Evolutionary conservation across 2,888 invertebrate genomes (phyloP).

Genomic region (Euphydryas editha): DNA sequence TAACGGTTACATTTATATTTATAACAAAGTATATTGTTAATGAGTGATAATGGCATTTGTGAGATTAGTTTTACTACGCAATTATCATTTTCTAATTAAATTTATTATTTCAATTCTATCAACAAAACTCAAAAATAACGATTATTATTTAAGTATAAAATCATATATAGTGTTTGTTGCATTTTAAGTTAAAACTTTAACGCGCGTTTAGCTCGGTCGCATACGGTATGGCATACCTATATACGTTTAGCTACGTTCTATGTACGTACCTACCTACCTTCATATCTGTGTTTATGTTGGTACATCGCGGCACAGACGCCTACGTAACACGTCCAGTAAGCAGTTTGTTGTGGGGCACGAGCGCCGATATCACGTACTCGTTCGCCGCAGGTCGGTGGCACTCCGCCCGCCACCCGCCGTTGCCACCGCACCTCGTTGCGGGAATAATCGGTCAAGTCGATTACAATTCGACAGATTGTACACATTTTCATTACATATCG

Average conservation of each 20-base stretch:
- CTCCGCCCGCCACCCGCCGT: slow-evolving; percentile 70
- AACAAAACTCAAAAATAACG: not conserved
- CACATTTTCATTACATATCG: slow-evolving; percentile 32
- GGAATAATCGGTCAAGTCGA: slow-evolving; percentile 78
- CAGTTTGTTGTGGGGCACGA: slow-evolving; percentile 83
- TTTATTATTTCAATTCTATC: too few relatives aligned
- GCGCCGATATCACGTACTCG: slow-evolving; percentile 79
- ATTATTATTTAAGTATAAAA: slow-evolving; percentile 4
- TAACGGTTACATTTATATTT: not conserved
- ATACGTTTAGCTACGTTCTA: slow-evolving; percentile 40
- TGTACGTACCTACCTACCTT: slow-evolving; percentile 42
- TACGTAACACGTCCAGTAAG: slow-evolving; percentile 82
- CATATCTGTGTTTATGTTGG: slow-evolving; percentile 66
- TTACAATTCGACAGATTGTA: slow-evolving; percentile 51
- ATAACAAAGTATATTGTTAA: not conserved
- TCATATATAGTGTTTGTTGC: slow-evolving; percentile 39
- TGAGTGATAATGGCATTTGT: not conserved
- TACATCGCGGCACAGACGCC: slow-evolving; percentile 75
- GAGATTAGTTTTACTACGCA: not conserved
- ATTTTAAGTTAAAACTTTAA: slow-evolving; percentile 48
- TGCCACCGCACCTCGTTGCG: slow-evolving; percentile 73
- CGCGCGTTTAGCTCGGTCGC: slow-evolving; percentile 54
- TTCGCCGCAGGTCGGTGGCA: slow-evolving; percentile 71
- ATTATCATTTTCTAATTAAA: too few relatives aligned
- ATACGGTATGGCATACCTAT: slow-evolving; percentile 38